These are phyloP conservation scores for Poeciliopsis gracilis DNA, from an alignment of 2,797 vertebrate species.

Conservation along the genomic window DNA sequence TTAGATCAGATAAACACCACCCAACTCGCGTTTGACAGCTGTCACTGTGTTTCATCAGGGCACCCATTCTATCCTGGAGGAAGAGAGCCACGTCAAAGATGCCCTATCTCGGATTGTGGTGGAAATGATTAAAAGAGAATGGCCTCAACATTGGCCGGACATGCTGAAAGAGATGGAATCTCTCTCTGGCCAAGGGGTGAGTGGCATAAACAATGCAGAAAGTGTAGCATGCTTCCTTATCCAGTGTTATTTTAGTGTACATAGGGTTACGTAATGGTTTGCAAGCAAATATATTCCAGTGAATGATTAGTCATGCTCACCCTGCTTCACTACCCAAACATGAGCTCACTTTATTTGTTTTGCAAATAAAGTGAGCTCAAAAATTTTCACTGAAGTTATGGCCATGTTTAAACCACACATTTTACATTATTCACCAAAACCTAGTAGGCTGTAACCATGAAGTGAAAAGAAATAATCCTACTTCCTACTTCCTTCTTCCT, in stretches of 20 bases:
- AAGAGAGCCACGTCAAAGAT: slow-evolving; percentile 96
- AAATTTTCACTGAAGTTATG: neutral
- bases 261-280: slow-evolving; percentile 24
- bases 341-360: neutral
- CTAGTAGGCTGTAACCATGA: neutral
- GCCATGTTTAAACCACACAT: too few species aligned
- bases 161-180: slow-evolving; percentile 95
- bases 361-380: neutral
- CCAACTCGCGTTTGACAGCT: slow-evolving; percentile 2
- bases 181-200: slow-evolving; percentile 91
- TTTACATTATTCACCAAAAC: neutral
- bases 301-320: slow-evolving; percentile 9
- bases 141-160: slow-evolving; percentile 98
- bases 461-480: neutral
- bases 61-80: slow-evolving; percentile 90
- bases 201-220: slow-evolving; percentile 32
- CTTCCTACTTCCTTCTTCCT: too few species aligned
- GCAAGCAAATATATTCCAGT: slow-evolving; percentile 36
- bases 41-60: slow-evolving; percentile 78
- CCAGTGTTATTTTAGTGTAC: slow-evolving; percentile 5
- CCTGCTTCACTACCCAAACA: slow-evolving; percentile 5
- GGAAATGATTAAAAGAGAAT: slow-evolving; percentile 98
- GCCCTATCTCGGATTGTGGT: slow-evolving; percentile 93
- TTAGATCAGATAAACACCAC: neutral
- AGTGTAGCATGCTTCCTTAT: slow-evolving; percentile 2